These are phyloP conservation scores for Cephonodes hylas DNA, from an alignment of 2,888 invertebrate genomes.

Conservation along the genomic window DNA sequence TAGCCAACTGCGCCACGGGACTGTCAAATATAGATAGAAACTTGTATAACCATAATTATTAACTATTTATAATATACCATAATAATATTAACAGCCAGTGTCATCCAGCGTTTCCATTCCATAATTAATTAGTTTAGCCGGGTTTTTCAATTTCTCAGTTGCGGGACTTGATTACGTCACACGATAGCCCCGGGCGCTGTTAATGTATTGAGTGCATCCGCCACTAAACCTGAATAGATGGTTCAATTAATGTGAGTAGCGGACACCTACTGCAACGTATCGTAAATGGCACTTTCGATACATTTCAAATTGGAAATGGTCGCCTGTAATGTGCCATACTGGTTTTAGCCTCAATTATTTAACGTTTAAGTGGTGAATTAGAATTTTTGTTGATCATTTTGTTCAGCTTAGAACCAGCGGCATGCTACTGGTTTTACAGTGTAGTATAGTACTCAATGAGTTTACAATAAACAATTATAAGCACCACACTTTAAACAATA, in stretches of 20 bases:
- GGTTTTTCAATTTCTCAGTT: not conserved
- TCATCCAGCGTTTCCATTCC: not conserved
- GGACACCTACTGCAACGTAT: conserved; percentile 24
- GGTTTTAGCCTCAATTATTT: not conserved
- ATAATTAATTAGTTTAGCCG: not conserved
- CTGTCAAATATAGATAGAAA: no score
- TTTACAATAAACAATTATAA: no score
- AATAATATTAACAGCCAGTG: not conserved
- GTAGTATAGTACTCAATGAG: not conserved
- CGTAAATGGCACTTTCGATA: conserved; percentile 40
- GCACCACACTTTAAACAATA: no score
- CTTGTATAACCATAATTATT: no score
- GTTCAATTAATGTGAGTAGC: conserved; percentile 47
- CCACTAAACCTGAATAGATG: conserved; percentile 27
- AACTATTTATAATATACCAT: no score
- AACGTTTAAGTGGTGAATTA: not conserved
- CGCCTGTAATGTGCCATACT: conserved; percentile 17
- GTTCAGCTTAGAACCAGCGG: no score
- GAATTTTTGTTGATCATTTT: not conserved
- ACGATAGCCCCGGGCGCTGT: not conserved
- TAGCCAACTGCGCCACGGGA: no score
- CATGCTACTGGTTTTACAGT: no score
- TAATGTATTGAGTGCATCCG: conserved; percentile 24
- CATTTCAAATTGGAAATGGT: conserved; percentile 38
- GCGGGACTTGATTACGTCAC: conserved; percentile 5